Evolutionary conservation across 2,113 vertebrate species (phyloP), one percentile per base, ranked within the genome.

Genomic region (Aldabrachelys gigantea): DNA sequence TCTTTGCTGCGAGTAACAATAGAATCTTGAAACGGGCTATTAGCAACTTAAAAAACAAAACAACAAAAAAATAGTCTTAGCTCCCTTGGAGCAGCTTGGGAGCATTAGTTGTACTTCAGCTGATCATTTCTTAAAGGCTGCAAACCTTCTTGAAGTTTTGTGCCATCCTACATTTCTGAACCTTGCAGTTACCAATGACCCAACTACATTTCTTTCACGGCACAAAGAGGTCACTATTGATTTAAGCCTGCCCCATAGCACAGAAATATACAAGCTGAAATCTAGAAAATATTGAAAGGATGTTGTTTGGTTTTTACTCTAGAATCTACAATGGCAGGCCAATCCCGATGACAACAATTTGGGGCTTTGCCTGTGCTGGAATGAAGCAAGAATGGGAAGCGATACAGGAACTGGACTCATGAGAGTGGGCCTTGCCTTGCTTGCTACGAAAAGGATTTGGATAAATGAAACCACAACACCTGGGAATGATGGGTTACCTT

Each of bases 281-380:
- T 11, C 21, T n/a, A n/a, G 53, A 89, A 88, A 96, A 56, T 16
- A 83, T 53, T 78, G 80, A 17, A 91, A 82, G 10, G 0, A 49
- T 90, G 93, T 82, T 0, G 1, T 53, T 69, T 72, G 12, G 44
- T 6, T n/a, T n/a, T 85, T 57, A 3, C 3, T 81, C 17, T 3
- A 62, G 13, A 10, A 2, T 13, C 14, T 76, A 35, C 25, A 94
- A 53, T 52, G 50, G 0, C 76, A 80, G 1, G 8, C 82, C 7
- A 44, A 41, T 76, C 3, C 1, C 7, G 0, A 1, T 76, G 53
- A 49, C 3, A 91, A 5, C 4, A 41, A n/a, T 44, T 44, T 13
- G 13, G 1, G 1, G 0, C 0, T 4, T 86, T 1, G 2, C 87
- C 27, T 27, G 1, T 85, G 25, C 3, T 13, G 80, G 22, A 80